A percentile compares a stretch with the other conserved stretches of the same genome.
These are phyloP conservation scores for Abrostola triplasia DNA, from an alignment of 2,888 invertebrate species.

Conservation along the genomic window DNA sequence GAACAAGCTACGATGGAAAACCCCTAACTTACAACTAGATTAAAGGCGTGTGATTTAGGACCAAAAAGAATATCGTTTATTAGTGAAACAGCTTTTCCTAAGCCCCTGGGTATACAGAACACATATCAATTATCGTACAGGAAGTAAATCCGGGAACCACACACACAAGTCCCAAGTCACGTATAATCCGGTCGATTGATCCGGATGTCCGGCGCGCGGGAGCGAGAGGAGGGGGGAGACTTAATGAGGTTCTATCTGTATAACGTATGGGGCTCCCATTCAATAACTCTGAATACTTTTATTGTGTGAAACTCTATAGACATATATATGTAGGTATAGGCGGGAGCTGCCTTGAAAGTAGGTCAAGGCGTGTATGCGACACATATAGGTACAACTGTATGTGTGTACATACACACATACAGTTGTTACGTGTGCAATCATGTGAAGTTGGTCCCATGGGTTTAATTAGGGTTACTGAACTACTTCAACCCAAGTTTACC, in stretches of 20 bases:
- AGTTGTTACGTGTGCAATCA: not conserved
- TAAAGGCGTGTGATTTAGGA: not conserved
- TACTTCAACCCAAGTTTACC: constrained; percentile 1
- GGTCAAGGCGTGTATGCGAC: constrained; percentile 4
- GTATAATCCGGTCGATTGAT: constrained; percentile 46
- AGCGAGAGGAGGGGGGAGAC: not conserved
- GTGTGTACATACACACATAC: not conserved
- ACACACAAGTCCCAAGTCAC: constrained; percentile 20
- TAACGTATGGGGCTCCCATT: constrained; percentile 16
- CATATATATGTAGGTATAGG: not conserved
- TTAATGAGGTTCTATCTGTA: constrained; percentile 23
- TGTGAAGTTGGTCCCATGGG: constrained; percentile 1
- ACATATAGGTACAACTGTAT: not conserved
- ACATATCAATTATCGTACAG: constrained; percentile 13
- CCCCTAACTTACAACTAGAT: too few relatives aligned
- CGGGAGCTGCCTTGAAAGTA: not conserved
- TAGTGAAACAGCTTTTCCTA: not conserved
- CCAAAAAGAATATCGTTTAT: too few relatives aligned
- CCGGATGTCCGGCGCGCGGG: constrained; percentile 32
- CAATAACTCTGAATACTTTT: constrained; percentile 18
- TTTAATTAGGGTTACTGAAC: constrained; percentile 1
- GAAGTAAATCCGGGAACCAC: constrained; percentile 25
- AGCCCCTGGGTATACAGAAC: not conserved
- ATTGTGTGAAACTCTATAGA: not conserved
- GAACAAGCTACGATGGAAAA: too few relatives aligned